Conservation (phyloP, 2,113 vertebrate genomes). For the Formicarius rufipectus region DNA sequence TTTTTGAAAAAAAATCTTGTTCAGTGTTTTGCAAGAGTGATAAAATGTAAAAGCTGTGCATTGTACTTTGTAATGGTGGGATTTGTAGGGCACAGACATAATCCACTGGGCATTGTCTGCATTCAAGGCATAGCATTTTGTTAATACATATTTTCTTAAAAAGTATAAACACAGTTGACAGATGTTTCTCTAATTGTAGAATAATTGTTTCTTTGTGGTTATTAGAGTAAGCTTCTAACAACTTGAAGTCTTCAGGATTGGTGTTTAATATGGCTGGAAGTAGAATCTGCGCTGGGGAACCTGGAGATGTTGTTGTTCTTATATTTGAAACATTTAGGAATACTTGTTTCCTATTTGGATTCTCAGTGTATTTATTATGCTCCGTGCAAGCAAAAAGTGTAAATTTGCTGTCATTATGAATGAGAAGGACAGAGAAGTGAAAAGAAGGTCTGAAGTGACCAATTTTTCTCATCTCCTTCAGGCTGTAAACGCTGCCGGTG, state of each 20-base stretch:
- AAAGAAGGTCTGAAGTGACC: background rate
- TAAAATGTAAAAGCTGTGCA: constrained; percentile 41
- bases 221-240: constrained; percentile 16
- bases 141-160: constrained; percentile 36
- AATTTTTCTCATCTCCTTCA: background rate
- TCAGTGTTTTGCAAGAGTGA: constrained; percentile 58
- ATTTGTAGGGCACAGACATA: constrained; percentile 46
- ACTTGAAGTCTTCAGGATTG: background rate
- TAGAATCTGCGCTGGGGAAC: background rate
- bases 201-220: constrained; percentile 56
- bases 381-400: background rate
- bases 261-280: constrained; percentile 19
- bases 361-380: background rate
- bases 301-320: background rate
- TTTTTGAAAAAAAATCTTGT: constrained; percentile 47
- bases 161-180: background rate
- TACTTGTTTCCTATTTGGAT: background rate
- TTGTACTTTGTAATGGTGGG: constrained; percentile 30
- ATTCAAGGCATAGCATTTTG: constrained; percentile 54
- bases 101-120: constrained; percentile 50
- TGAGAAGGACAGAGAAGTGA: background rate
- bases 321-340: background rate
- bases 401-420: background rate
- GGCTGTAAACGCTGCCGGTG: accelerated
- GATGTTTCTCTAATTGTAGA: background rate